A percentile compares a stretch with the other conserved stretches of the same genome.
Evolutionary conservation across 2,797 vertebrate genomes (phyloP).

Genomic region (Heterohyrax brucei): DNA sequence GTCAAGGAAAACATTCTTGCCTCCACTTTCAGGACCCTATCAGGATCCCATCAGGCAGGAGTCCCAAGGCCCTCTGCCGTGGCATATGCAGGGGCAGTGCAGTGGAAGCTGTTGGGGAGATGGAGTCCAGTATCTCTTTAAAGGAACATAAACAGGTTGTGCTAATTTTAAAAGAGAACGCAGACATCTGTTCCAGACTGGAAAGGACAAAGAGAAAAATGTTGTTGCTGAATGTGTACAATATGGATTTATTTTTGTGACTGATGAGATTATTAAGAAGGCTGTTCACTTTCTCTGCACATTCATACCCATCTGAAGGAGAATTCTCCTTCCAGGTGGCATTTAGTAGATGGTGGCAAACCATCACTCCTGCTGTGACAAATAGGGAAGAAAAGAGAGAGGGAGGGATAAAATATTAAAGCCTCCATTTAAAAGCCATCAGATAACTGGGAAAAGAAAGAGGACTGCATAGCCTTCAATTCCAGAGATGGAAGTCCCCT

Average conservation of each 20-base stretch:
- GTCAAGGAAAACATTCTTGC: neutral
- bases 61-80: neutral
- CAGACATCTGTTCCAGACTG: neutral
- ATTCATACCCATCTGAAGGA: neutral
- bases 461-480: neutral
- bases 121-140: neutral
- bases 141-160: neutral
- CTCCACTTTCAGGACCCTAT: neutral
- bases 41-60: neutral
- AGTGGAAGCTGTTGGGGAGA: neutral
- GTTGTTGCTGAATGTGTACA: neutral
- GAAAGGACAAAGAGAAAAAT: slow-evolving; percentile 22
- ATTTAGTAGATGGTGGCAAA: neutral
- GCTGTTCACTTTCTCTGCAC: neutral
- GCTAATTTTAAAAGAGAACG: slow-evolving; percentile 17
- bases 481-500: neutral
- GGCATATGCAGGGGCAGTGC: neutral
- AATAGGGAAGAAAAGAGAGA: neutral
- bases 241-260: neutral
- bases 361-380: neutral
- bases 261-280: neutral
- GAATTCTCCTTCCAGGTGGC: neutral
- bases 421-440: neutral
- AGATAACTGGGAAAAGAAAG: neutral
- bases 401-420: neutral